Percentiles rank a stretch among this genome's conserved stretches.
Conservation (phyloP, 2,797 vertebrate genomes). For the Poeciliopsis infans region DNA sequence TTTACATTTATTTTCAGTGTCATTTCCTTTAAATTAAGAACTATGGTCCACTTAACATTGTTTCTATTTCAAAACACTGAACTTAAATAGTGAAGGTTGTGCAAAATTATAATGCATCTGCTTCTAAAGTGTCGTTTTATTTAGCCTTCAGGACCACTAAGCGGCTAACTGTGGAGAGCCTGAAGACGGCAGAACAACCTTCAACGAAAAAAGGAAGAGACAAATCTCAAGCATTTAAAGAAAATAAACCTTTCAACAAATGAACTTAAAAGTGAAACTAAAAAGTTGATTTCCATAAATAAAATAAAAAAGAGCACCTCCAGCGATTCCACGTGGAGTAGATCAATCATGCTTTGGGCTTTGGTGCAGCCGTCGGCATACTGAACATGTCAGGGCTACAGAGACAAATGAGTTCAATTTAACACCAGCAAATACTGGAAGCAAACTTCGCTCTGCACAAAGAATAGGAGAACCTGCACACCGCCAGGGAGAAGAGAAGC, state of each 20-base stretch:
- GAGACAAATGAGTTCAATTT: constrained; percentile 13
- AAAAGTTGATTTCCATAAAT: neutral
- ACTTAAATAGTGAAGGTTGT: neutral
- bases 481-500: neutral
- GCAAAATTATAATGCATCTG: neutral
- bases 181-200: neutral
- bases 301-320: neutral
- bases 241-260: constrained; percentile 1
- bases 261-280: neutral
- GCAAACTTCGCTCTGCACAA: neutral
- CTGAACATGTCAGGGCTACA: constrained; percentile 6
- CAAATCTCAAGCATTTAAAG: neutral
- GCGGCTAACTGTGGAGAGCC: neutral
- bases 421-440: constrained; percentile 7
- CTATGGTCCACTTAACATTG: neutral
- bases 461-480: neutral
- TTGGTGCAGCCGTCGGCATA: neutral
- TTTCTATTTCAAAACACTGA: neutral
- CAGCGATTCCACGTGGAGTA: neutral
- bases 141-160: neutral
- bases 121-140: neutral
- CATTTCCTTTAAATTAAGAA: neutral
- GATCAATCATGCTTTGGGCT: constrained; percentile 6
- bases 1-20: neutral
- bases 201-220: neutral